These are phyloP conservation scores for Drosophila oshimai DNA, from an alignment of 1,140 invertebrate genomes.

Conservation along the genomic window DNA sequence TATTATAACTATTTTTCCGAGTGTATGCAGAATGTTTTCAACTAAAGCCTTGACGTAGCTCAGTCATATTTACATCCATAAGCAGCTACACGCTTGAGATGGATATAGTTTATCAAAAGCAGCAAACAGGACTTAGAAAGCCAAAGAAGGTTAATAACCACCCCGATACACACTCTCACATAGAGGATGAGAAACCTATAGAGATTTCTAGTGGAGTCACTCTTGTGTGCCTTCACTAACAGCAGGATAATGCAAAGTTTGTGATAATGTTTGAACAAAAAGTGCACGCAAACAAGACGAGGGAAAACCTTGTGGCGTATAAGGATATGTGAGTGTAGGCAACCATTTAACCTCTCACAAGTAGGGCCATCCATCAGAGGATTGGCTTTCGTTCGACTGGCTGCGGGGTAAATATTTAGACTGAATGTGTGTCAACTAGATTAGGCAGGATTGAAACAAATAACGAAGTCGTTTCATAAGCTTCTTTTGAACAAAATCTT, in stretches of 20 bases:
- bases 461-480: too few relatives aligned
- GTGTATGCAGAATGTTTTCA: neutral
- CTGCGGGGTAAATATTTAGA: constrained; percentile 25
- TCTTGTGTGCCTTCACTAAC: constrained; percentile 20
- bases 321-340: constrained; percentile 32
- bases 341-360: constrained; percentile 36
- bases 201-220: neutral
- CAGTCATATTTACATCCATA: constrained; percentile 29
- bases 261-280: constrained; percentile 43
- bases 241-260: constrained; percentile 42
- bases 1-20: constrained; percentile 21
- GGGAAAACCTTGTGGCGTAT: constrained; percentile 6
- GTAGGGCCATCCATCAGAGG: constrained; percentile 32
- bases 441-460: neutral
- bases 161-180: constrained; percentile 13
- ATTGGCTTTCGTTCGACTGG: constrained; percentile 28
- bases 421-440: neutral
- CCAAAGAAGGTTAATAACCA: constrained; percentile 61
- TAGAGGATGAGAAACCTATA: neutral
- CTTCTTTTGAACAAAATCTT: too few relatives aligned
- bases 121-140: constrained; percentile 16
- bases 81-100: constrained; percentile 35
- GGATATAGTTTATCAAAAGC: constrained; percentile 37
- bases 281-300: constrained; percentile 16
- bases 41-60: constrained; percentile 6